Evolutionary conservation across 2,797 vertebrate genomes (phyloP).

Genomic region (Echiichthys vipera): DNA sequence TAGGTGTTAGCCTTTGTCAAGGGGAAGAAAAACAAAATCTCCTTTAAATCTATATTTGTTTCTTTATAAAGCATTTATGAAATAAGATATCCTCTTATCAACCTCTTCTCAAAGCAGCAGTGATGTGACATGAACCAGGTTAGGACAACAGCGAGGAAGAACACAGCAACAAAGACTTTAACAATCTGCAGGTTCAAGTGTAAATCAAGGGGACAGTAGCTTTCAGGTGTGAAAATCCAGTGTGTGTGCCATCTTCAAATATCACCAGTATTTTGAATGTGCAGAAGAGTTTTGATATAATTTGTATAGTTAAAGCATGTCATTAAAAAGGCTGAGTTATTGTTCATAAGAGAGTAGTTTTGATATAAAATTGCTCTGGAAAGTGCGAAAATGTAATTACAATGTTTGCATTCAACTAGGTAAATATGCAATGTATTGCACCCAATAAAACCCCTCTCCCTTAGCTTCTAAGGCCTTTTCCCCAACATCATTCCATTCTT

Average conservation of each 20-base stretch:
- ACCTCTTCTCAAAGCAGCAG: conserved; percentile 68
- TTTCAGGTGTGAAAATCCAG: conserved; percentile 14
- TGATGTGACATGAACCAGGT: conserved; percentile 46
- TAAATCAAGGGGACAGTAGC: background rate
- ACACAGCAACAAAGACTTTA: conserved; percentile 20
- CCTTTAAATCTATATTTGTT: conserved; percentile 69
- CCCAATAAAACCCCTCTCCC: conserved; percentile 26
- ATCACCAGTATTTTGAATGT: conserved; percentile 3
- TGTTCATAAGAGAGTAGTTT: conserved; percentile 53
- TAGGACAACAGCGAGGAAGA: conserved; percentile 22
- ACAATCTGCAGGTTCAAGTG: conserved; percentile 35
- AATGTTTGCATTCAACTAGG: conserved; percentile 53
- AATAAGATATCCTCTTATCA: conserved; percentile 56
- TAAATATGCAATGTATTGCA: conserved; percentile 54
- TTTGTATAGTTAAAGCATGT: conserved; percentile 30
- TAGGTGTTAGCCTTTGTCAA: conserved; percentile 52
- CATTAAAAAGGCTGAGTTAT: conserved; percentile 58
- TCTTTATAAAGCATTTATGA: conserved; percentile 72
- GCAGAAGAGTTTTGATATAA: background rate
- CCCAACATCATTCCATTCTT: conserved; percentile 34
- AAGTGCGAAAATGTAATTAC: conserved; percentile 65
- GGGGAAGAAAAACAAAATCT: conserved; percentile 9
- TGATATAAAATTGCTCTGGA: conserved; percentile 59
- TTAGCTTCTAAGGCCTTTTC: conserved; percentile 71
- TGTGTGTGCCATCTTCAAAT: conserved; percentile 20